Base-by-base conservation (phyloP, 1,140 invertebrate species). In the Aphis gossypii region DNA sequence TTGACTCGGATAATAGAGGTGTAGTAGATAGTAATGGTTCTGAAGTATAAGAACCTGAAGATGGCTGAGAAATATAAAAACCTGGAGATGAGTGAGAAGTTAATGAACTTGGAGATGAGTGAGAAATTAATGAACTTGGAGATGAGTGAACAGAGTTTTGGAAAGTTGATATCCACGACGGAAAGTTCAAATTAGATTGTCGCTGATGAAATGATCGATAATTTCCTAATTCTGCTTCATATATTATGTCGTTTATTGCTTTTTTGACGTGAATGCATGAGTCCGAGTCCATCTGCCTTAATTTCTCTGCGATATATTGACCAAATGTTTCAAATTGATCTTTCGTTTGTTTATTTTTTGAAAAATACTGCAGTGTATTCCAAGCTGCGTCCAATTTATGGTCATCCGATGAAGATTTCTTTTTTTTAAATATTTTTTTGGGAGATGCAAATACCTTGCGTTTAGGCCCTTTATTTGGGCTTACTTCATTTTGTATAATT, bases 321-420 rank as follows among this genome's bases (percentile, higher is more conserved):
- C 76, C 35, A 82, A 82, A 82, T 38, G 76, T 6, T 35, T 82
- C 76, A 38, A 82, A 82, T 18, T 41, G 76, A 82, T 82, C 76
- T 82, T 82, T 82, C 4, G 18, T 82, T 21, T 82, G 2, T 82
- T 82, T 82, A 82, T 56, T 56, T 56, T 56, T 56, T 56, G 21
- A 56, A 56, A 56, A 56, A 56, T 51, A 76, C 60, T 82, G 35
- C 76, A 82, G 35, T 41, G 76, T 82, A 82, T 82, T 82, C 76
- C 76, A 82, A 35, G 76, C 76, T 82, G n/a, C 35, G 35, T 82
- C 76, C 35, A 82, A 82, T 82, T 82, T 82, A 82, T 82, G 76
- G n/a, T 38, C 18, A 82, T 82, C 76, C 35, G 35, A 82, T 82
- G 76, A 82, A 30, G 30, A 76, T 82, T 82, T 82, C 14, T 82